Evolutionary conservation across 2,888 invertebrate species (phyloP), one percentile per base, ranked within the genome.

Genomic region (Odontothrips loti): DNA sequence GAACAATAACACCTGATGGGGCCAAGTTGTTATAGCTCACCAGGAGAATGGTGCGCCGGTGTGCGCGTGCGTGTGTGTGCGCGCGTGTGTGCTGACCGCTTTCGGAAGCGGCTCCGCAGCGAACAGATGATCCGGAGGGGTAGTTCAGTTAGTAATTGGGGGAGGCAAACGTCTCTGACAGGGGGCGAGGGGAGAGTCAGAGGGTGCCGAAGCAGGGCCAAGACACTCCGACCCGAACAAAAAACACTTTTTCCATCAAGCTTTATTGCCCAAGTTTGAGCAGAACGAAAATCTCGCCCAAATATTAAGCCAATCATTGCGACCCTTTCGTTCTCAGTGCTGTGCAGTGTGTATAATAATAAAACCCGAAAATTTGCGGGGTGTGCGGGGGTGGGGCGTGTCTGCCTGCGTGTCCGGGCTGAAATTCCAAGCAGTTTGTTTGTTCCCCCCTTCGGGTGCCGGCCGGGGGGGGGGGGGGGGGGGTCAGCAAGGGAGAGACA

Each of bases 51-150:
- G 34, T 43, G 34, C 6, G 34, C 6, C 3, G 2, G 34, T 43
- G 34, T 43, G 34, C 6, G 34, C 6, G 34, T 43, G 34, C 6
- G 34, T 43, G 34, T 43, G 34, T 43, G 34, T 43, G 34, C 6
- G 34, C 6, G 34, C 6, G 34, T 43, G 34, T 43, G 34, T 43
- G 34, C 34, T 6, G 34, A 43, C 34, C 34, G 6, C 34, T 43
- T 43, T 43, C 34, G 34, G 34, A 6, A 43, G 34, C 34, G 2
- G 34, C n/a, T 23, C n/a, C 23, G 68, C n/a, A 23, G 9, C 68
- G 23, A 68, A 68, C 68, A 68, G 68, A 68, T 68, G 68, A 68
- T 68, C 23, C 68, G 58, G 58, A 11, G 58, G 20, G 58, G 58
- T 6, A 58, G 34, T 43, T 43, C 34, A 43, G 34, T n/a, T 43